A percentile compares a stretch with the other conserved stretches of the same genome.
Evolutionary conservation across 2,797 vertebrate genomes (phyloP).

Genomic region (Heliangelus exortis): DNA sequence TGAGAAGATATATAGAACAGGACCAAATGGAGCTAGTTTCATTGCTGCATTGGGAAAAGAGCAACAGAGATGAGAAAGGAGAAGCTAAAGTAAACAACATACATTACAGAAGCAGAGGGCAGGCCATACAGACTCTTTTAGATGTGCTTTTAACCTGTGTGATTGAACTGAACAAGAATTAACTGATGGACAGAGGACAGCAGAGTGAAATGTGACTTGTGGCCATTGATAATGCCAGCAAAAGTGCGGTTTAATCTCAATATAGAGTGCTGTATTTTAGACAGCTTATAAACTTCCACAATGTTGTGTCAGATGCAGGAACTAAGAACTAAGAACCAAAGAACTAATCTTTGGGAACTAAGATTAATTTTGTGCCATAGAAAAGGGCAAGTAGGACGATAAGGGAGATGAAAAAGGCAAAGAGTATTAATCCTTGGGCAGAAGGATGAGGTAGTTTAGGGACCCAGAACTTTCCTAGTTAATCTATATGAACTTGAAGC

Average conservation of each 20-base stretch:
- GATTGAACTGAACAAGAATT: not conserved
- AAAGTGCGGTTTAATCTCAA: not conserved
- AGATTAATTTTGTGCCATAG: not conserved
- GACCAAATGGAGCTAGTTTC: not conserved
- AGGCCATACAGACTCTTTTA: not conserved
- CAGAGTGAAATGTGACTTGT: not conserved
- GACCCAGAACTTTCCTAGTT: not conserved
- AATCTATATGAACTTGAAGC: not conserved
- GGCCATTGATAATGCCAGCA: not conserved
- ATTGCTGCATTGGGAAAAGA: not conserved
- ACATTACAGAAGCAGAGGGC: not conserved
- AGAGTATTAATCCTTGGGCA: not conserved
- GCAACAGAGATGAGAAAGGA: not conserved
- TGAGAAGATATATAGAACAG: not conserved
- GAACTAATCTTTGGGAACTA: constrained; percentile 9
- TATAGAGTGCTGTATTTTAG: not conserved
- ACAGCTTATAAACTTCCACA: not conserved
- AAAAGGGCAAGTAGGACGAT: not conserved
- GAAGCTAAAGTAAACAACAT: not conserved
- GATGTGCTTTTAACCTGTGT: not conserved
- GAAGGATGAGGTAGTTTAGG: not conserved
- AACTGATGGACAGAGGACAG: not conserved
- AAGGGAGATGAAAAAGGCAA: not conserved
- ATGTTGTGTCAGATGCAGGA: not conserved
- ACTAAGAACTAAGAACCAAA: too few relatives aligned